A percentile compares a stretch with the other conserved stretches of the same genome.
phyloP scores from a whole-genome alignment of 2,113 vertebrate species.

The Argyrosomus japonicus region DNA sequence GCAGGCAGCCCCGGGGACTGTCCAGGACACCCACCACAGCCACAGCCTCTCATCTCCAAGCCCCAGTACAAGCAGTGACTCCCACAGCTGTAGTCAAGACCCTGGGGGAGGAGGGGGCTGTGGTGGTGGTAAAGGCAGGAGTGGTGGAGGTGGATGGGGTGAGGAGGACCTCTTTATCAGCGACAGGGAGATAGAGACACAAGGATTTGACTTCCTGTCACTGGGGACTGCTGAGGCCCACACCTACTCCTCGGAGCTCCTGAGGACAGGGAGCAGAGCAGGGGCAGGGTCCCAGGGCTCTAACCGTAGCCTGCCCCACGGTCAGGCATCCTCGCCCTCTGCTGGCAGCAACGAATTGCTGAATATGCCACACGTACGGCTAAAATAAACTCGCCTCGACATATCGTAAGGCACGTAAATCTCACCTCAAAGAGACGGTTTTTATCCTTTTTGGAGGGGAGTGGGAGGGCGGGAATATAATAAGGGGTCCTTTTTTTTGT shows the following conservation, averaged over 20 bases:
- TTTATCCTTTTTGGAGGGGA: conserved; percentile 57
- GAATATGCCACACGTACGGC: conserved; percentile 91
- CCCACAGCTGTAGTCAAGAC: conserved; percentile 82
- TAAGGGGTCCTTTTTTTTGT: conserved; percentile 23
- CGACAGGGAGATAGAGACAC: conserved; percentile 89
- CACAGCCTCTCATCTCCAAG: conserved; percentile 80
- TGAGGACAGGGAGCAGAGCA: conserved; percentile 87
- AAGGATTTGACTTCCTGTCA: conserved; percentile 86
- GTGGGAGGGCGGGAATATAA: conserved; percentile 28
- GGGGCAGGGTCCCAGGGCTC: conserved; percentile 78
- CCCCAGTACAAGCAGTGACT: conserved; percentile 86
- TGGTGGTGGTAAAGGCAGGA: conserved; percentile 80
- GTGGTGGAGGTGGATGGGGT: conserved; percentile 88
- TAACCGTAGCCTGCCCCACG: conserved; percentile 78
- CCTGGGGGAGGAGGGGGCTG: conserved; percentile 80
- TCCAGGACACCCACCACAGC: conserved; percentile 85
- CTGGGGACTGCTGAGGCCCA: conserved; percentile 85
- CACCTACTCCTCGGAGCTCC: conserved; percentile 87
- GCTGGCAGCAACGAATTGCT: conserved; percentile 88
- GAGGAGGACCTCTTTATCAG: conserved; percentile 95
- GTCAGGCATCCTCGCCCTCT: conserved; percentile 75
- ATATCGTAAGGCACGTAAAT: conserved; percentile 18
- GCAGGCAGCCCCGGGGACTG: conserved; percentile 76
- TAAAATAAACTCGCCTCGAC: conserved; percentile 86
- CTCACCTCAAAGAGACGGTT: conserved; percentile 55